Conservation (phyloP, 2,888 invertebrate species). For the Himalopsyche tibetana region DNA sequence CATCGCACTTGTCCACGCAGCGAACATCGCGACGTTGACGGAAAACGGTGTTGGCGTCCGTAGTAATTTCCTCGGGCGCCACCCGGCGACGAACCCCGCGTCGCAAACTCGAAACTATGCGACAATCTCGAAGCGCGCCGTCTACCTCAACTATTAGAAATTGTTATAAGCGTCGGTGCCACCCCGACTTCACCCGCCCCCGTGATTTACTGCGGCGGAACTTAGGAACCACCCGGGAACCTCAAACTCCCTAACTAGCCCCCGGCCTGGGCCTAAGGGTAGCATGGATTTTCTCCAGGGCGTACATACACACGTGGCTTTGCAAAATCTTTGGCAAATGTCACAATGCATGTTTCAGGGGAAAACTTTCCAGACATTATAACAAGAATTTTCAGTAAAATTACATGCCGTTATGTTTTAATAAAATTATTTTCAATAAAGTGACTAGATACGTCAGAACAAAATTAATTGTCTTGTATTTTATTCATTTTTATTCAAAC, state of each 20-base stretch:
- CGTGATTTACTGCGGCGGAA: conserved; percentile 63
- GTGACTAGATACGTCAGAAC: too few relatives aligned
- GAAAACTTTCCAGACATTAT: too few relatives aligned
- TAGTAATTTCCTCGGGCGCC: conserved; percentile 9
- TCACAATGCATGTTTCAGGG: neutral
- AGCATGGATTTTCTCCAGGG: conserved; percentile 41
- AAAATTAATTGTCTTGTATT: too few relatives aligned
- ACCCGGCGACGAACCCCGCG: conserved; percentile 25
- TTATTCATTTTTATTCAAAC: too few relatives aligned
- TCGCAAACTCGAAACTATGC: conserved; percentile 52
- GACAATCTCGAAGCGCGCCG: conserved; percentile 52
- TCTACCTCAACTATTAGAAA: conserved; percentile 61
- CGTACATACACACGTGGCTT: conserved; percentile 24
- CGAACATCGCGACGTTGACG: neutral
- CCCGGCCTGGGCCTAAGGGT: conserved; percentile 41
- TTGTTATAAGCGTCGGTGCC: conserved; percentile 59
- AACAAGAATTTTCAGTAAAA: too few relatives aligned
- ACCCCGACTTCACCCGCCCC: conserved; percentile 47
- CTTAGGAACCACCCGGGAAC: conserved; percentile 26
- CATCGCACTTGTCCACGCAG: neutral
- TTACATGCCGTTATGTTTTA: too few relatives aligned
- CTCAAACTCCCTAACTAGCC: conserved; percentile 24
- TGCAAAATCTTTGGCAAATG: neutral
- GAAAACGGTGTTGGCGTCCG: conserved; percentile 1
- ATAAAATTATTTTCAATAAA: too few relatives aligned